Evolutionary conservation across 2,113 vertebrate genomes (phyloP).

Genomic region (Caranx ignobilis): DNA sequence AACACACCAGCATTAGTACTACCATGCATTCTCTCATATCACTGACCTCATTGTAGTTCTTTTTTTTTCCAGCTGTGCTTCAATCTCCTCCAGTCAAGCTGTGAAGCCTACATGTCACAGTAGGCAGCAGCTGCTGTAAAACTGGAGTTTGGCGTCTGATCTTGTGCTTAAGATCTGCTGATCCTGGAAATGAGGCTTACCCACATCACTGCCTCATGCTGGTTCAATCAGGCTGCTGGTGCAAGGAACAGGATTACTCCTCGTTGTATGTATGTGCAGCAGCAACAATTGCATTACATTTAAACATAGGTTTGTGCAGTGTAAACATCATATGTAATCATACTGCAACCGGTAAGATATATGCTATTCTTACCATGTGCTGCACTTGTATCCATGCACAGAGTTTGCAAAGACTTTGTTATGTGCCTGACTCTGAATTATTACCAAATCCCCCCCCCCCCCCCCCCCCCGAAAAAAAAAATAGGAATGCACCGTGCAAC

Average conservation of each 20-base stretch:
- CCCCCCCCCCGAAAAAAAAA: conserved; percentile 15
- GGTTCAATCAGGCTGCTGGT: conserved; percentile 16
- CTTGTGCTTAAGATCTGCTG: conserved; percentile 50
- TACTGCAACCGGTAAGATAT: background rate
- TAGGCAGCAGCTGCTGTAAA: conserved; percentile 38
- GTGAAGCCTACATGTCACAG: conserved; percentile 35
- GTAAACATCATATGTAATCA: background rate
- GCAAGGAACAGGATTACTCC: conserved; percentile 25
- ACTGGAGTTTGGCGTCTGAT: conserved; percentile 37
- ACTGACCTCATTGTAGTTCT: conserved; percentile 26
- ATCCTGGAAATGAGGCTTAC: conserved; percentile 44
- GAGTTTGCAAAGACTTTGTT: background rate
- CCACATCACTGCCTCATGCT: background rate
- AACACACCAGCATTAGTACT: conserved; percentile 31
- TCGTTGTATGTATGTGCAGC: background rate
- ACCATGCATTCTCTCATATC: conserved; percentile 17
- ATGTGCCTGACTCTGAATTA: conserved; percentile 16
- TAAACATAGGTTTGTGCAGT: background rate
- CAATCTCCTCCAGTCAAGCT: conserved; percentile 27
- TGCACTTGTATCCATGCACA: background rate
- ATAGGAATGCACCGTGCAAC: background rate
- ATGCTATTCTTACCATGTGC: background rate
- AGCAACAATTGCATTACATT: conserved; percentile 14
- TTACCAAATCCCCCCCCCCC: conserved; percentile 8
- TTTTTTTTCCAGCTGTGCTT: background rate